Evolutionary conservation across 2,797 vertebrate genomes (phyloP).

Genomic region (Diglossa cyanea): DNA sequence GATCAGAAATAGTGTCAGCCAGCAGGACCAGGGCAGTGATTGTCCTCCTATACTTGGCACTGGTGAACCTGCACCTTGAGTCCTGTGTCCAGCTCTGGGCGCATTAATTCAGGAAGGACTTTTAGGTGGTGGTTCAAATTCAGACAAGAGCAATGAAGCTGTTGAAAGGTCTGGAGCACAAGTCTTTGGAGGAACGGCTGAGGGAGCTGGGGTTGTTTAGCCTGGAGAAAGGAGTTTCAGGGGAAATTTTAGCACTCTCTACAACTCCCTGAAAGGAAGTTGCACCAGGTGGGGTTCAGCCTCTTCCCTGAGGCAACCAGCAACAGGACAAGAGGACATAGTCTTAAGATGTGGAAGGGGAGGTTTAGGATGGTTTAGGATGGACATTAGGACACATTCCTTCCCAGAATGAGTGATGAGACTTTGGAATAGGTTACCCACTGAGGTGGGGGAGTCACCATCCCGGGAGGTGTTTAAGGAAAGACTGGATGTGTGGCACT

Average conservation of each 20-base stretch:
- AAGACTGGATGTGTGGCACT: background rate
- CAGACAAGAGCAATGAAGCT: background rate
- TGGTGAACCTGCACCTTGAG: fast-evolving
- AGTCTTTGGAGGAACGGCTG: fast-evolving
- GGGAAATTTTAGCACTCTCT: background rate
- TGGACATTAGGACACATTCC: background rate
- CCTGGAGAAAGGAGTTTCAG: background rate
- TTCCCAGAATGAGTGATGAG: background rate
- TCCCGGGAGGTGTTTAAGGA: background rate
- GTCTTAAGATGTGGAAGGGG: background rate
- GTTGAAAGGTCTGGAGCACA: background rate
- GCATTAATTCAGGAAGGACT: background rate
- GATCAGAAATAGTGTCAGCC: background rate
- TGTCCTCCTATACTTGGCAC: background rate
- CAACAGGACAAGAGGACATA: background rate
- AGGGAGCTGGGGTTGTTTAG: background rate
- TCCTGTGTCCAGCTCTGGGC: background rate
- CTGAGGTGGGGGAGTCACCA: background rate
- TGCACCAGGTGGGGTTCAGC: background rate
- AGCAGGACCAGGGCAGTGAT: background rate
- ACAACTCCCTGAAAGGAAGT: background rate
- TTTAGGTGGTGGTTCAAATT: background rate
- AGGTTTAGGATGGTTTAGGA: background rate
- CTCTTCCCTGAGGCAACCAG: background rate
- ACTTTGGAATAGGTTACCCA: background rate